A percentile compares a stretch with the other conserved stretches of the same genome.
Evolutionary conservation across 2,113 vertebrate species (phyloP).

Genomic region (Gobius niger): DNA sequence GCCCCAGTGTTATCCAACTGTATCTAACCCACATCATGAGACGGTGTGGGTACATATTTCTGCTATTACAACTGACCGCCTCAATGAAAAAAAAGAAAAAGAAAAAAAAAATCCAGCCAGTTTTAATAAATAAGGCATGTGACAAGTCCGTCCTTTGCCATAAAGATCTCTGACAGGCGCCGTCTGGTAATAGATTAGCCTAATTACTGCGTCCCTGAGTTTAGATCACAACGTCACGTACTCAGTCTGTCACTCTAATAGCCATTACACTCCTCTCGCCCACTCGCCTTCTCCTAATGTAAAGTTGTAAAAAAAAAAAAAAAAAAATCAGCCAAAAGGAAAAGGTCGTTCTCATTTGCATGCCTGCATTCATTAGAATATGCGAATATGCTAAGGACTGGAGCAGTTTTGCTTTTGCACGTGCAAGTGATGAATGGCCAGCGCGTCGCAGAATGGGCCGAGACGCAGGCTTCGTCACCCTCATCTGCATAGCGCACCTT

Average conservation of each 20-base stretch:
- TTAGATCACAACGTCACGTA: conserved; percentile 89
- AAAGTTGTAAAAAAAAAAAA: conserved; percentile 85
- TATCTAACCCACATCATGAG: conserved; percentile 20
- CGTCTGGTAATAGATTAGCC: conserved; percentile 97
- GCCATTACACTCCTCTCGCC: conserved; percentile 61
- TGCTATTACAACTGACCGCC: conserved; percentile 39
- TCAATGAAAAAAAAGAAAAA: conserved; percentile 24
- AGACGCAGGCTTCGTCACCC: conserved; percentile 91
- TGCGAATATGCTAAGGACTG: conserved; percentile 97
- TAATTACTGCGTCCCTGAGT: conserved; percentile 93
- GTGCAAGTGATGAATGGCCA: conserved; percentile 96
- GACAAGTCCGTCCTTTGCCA: conserved; percentile 86
- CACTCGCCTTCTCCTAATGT: conserved; percentile 84
- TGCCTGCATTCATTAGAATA: conserved; percentile 99
- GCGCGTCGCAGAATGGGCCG: conserved; percentile 81
- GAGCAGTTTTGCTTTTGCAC: conserved; percentile 87
- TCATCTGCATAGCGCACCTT: conserved; percentile 88
- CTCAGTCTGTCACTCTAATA: conserved; percentile 78
- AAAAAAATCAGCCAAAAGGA: conserved; percentile 70
- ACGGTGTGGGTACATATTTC: conserved; percentile 5
- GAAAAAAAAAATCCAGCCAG: conserved; percentile 6
- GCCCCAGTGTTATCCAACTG: conserved; percentile 13
- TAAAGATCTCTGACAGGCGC: conserved; percentile 89
- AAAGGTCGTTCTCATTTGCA: conserved; percentile 99
- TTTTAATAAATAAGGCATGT: conserved; percentile 75